Evolutionary conservation across 2,888 invertebrate species (phyloP), one percentile per base, ranked within the genome.

Genomic region (Sarcophaga variegata): DNA sequence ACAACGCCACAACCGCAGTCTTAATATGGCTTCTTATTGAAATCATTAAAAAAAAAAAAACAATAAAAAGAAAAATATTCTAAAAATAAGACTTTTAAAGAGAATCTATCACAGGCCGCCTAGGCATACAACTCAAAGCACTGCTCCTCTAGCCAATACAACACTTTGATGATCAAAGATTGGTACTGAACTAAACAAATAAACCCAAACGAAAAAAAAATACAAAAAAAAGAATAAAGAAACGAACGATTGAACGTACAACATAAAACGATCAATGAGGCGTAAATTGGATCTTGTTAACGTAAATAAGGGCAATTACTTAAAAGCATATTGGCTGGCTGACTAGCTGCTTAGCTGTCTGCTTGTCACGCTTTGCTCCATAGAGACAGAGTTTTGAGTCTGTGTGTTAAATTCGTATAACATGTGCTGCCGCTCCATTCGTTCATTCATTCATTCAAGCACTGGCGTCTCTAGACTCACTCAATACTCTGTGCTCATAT

Each of bases 231-330:
- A 37, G 2, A 37, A 8, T 37, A 37, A 37, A 37, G 37, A 37
- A 10, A 37, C 37, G 8, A 37, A 37, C 37, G 37, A 37, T 37
- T 37, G 37, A 37, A 37, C 37, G 37, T 37, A 37, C 82, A 60
- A 83, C 64, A 45, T 71, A 77, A 80, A 83, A 80, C 85, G 78
- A 81, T 86, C 88, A 86, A 83, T 86, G 85, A 88, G 85, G 88
- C 88, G 88, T 88, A 88, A 88, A 88, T 86, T 88, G 88, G 37
- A 88, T 88, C 88, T 88, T 86, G 88, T 88, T 88, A 85, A 81
- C 84, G 88, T 85, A 86, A 88, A 88, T 88, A 88, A 88, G 88
- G 88, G 88, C 88, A 88, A 88, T 88, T 86, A 88, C 83, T 85
- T 83, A 80, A 83, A 72, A 80, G 83, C 64, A 74, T 88, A 84